Conservation (phyloP, 1,140 invertebrate genomes). For the Drosophila kurseongensis region DNA sequence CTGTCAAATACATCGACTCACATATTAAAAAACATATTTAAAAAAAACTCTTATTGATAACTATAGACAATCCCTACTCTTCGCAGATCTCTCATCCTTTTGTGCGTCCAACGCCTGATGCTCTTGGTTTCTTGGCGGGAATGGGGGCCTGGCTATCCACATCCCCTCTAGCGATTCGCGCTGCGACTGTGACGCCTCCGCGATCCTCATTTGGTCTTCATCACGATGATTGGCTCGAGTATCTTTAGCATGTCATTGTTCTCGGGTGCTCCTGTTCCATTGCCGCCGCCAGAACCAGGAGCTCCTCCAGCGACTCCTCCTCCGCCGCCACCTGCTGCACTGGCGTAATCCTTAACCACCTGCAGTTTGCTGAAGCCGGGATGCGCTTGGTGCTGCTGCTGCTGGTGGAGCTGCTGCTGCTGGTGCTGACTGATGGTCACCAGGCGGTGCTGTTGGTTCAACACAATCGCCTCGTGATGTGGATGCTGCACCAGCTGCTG, state of each 20-base stretch:
- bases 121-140: slow-evolving; percentile 3
- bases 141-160: not conserved
- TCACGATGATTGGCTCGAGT: slow-evolving; percentile 84
- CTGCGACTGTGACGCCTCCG: slow-evolving; percentile 49
- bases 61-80: slow-evolving; percentile 33
- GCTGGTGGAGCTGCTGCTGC: slow-evolving; percentile 56
- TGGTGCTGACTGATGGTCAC: slow-evolving; percentile 52
- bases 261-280: slow-evolving; percentile 53
- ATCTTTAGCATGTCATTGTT: slow-evolving; percentile 84
- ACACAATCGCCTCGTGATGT: slow-evolving; percentile 69
- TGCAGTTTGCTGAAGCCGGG: slow-evolving; percentile 63
- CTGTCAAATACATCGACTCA: not conserved
- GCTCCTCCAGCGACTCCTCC: not conserved
- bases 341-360: slow-evolving; percentile 24
- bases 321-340: slow-evolving; percentile 1
- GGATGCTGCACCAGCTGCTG: slow-evolving; percentile 52
- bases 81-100: not conserved
- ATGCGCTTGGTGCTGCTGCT: slow-evolving; percentile 48
- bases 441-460: slow-evolving; percentile 65
- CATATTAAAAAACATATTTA: slow-evolving; percentile 29
- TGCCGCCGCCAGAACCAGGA: slow-evolving; percentile 28
- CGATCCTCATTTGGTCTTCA: slow-evolving; percentile 84
- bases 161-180: not conserved
- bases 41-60: slow-evolving; percentile 43
- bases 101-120: not conserved